Evolutionary conservation across 2,797 vertebrate species (phyloP).

Genomic region (Urophycis tenuis): DNA sequence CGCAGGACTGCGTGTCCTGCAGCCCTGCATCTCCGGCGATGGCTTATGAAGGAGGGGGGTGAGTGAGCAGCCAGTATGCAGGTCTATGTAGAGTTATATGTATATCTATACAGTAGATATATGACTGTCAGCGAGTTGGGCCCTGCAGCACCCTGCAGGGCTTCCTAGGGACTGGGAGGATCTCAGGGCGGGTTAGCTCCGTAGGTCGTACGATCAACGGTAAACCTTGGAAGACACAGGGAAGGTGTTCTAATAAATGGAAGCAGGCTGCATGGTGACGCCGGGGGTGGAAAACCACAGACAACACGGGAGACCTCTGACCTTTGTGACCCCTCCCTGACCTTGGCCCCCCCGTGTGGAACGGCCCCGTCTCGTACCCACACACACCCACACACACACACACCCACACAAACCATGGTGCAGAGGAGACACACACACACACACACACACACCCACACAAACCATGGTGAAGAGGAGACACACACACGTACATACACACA

Average conservation of each 20-base stretch:
- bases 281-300: constrained; percentile 52
- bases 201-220: constrained; percentile 53
- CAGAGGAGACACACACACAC: too few relatives aligned
- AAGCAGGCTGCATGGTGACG: constrained; percentile 63
- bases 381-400: too few relatives aligned
- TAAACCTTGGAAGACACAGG: constrained; percentile 56
- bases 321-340: constrained; percentile 58
- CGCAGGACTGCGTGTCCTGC: too few relatives aligned
- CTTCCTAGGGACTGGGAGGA: constrained; percentile 42
- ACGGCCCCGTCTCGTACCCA: not conserved
- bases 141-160: constrained; percentile 23
- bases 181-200: constrained; percentile 49
- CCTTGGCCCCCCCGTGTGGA: constrained; percentile 42
- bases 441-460: too few relatives aligned
- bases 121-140: too few relatives aligned
- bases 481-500: too few relatives aligned
- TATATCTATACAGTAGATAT: not conserved
- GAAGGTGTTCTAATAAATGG: constrained; percentile 65
- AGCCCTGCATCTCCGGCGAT: too few relatives aligned
- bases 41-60: not conserved
- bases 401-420: not conserved
- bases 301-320: constrained; percentile 61
- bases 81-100: not conserved
- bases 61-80: not conserved
- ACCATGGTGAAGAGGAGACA: too few relatives aligned